These are phyloP conservation scores for Nibea coibor DNA, from an alignment of 2,113 vertebrate genomes.

Conservation along the genomic window DNA sequence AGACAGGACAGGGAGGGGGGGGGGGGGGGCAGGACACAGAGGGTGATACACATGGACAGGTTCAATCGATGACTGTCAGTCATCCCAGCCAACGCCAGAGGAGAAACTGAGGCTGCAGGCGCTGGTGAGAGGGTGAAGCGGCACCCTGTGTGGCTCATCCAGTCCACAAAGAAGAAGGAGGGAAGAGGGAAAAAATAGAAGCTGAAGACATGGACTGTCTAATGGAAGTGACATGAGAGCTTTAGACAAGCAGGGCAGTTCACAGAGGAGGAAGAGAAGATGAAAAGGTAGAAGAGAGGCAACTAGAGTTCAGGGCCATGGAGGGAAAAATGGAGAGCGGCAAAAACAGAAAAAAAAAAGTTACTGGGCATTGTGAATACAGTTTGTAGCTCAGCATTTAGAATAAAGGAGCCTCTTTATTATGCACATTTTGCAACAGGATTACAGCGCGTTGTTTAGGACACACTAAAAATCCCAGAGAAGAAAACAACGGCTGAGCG, in stretches of 20 bases:
- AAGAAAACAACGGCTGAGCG: slow-evolving; percentile 54
- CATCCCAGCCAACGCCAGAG: slow-evolving; percentile 38
- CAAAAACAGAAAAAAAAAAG: slow-evolving; percentile 21
- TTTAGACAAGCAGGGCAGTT: slow-evolving; percentile 44
- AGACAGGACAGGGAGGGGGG: not conserved
- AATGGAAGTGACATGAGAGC: slow-evolving; percentile 50
- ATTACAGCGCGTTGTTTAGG: slow-evolving; percentile 68
- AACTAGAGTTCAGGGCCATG: not conserved
- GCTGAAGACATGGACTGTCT: slow-evolving; percentile 43
- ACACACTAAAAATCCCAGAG: slow-evolving; percentile 49
- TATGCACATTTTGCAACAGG: slow-evolving; percentile 64
- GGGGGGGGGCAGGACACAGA: not conserved
- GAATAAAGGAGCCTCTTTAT: slow-evolving; percentile 42
- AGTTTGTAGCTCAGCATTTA: slow-evolving; percentile 3
- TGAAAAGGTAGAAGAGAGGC: slow-evolving; percentile 9
- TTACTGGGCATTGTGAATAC: slow-evolving; percentile 23
- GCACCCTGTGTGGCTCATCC: slow-evolving; percentile 27
- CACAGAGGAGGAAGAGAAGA: slow-evolving; percentile 12
- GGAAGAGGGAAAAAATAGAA: slow-evolving; percentile 22
- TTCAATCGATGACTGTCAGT: slow-evolving; percentile 60
- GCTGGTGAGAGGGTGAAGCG: not conserved
- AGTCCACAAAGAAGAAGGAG: slow-evolving; percentile 28
- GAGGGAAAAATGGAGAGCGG: slow-evolving; percentile 17
- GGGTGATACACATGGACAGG: slow-evolving; percentile 55
- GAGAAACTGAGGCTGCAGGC: slow-evolving; percentile 26